Percentiles rank a stretch among this genome's conserved stretches.
These are phyloP conservation scores for Mycteria americana DNA, from an alignment of 2,797 vertebrate species.

Conservation along the genomic window DNA sequence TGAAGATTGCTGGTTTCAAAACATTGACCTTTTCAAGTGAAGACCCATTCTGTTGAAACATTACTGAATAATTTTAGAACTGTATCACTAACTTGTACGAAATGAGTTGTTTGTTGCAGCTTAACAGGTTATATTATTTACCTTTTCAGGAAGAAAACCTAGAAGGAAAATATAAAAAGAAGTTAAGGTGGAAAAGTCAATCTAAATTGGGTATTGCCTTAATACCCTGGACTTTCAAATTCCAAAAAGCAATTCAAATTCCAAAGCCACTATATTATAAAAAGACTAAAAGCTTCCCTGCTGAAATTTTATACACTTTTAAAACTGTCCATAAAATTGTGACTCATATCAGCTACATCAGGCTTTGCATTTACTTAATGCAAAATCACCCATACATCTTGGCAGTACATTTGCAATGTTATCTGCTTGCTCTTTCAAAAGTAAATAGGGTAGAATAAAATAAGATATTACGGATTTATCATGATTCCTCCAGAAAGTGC, in stretches of 20 bases:
- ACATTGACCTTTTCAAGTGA: not conserved
- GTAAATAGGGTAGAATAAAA: not conserved
- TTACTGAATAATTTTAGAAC: not conserved
- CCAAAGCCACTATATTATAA: not conserved
- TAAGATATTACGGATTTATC: not conserved
- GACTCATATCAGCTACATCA: conserved; percentile 24
- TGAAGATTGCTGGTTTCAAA: not conserved
- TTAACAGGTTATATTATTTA: not conserved
- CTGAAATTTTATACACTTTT: not conserved
- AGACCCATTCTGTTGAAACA: not conserved
- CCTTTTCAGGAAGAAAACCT: not conserved
- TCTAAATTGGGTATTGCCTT: not conserved
- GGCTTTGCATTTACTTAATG: not conserved
- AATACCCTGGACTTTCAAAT: not conserved
- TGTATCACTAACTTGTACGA: not conserved
- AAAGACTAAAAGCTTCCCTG: not conserved
- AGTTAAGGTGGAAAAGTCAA: not conserved
- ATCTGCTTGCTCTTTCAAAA: conserved; percentile 32
- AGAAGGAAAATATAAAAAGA: not conserved
- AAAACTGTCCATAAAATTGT: not conserved
- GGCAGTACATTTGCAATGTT: conserved; percentile 7
- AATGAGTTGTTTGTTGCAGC: not conserved
- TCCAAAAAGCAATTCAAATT: not conserved
- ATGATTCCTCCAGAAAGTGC: not conserved
- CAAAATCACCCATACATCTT: conserved; percentile 16